Evolutionary conservation across 2,797 vertebrate species (phyloP).

Genomic region (Pampus argenteus): DNA sequence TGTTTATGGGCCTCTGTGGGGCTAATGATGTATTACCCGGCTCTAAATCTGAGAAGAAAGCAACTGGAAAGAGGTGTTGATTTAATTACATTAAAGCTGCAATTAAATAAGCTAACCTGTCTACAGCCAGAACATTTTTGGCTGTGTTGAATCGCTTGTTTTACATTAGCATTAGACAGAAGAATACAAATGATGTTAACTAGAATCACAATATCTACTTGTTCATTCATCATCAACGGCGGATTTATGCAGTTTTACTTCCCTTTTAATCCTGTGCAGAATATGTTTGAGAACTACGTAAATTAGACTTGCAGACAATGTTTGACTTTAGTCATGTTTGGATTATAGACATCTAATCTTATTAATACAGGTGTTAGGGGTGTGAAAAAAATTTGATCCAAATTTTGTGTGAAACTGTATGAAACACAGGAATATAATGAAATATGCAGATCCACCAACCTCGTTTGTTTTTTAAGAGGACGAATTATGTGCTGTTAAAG

Average conservation of each 20-base stretch:
- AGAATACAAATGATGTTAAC: conserved; percentile 52
- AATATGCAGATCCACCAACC: conserved; percentile 7
- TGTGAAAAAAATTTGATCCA: too few species aligned
- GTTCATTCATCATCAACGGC: conserved; percentile 34
- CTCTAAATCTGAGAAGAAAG: conserved; percentile 54
- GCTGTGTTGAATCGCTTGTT: conserved; percentile 64
- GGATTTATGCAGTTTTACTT: conserved; percentile 22
- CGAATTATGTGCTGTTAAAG: conserved; percentile 3
- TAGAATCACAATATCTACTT: conserved; percentile 47
- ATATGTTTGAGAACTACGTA: neutral
- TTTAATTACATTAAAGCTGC: conserved; percentile 70
- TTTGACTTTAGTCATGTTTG: too few species aligned
- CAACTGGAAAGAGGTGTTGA: conserved; percentile 46
- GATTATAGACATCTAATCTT: too few species aligned
- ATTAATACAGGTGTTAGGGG: too few species aligned
- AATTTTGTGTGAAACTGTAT: too few species aligned
- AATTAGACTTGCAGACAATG: neutral
- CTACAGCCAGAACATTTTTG: conserved; percentile 58
- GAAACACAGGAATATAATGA: conserved; percentile 1
- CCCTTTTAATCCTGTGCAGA: neutral
- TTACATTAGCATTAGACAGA: conserved; percentile 56
- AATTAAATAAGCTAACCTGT: conserved; percentile 49
- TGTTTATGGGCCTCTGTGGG: conserved; percentile 51
- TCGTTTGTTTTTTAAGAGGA: conserved; percentile 13
- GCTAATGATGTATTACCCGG: conserved; percentile 53